These are phyloP conservation scores for Galaxea fascicularis DNA, from an alignment of 92 coral and sea anemone species.

Conservation along the genomic window DNA sequence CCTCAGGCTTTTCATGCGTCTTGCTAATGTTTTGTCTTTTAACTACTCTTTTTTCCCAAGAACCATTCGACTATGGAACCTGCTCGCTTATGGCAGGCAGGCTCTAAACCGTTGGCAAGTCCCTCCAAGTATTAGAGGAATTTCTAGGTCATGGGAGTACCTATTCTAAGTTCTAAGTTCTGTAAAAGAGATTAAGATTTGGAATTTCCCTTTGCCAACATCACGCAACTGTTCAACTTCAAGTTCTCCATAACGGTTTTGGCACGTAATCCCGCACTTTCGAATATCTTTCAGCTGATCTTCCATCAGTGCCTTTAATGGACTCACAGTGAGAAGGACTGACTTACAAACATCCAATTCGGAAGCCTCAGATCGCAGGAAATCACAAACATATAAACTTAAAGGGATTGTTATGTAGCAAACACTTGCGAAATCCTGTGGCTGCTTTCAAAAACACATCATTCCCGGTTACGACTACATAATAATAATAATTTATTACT, in stretches of 20 bases:
- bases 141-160: too few relatives aligned
- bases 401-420: not conserved
- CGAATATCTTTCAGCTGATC: conserved; percentile 23
- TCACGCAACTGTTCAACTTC: not conserved
- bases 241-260: not conserved
- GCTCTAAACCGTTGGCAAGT: too few relatives aligned
- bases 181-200: not conserved
- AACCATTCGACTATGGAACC: too few relatives aligned
- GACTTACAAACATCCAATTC: not conserved
- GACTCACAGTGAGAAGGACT: conserved; percentile 1
- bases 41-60: too few relatives aligned
- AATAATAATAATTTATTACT: too few relatives aligned
- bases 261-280: not conserved
- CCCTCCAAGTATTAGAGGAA: too few relatives aligned
- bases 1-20: too few relatives aligned
- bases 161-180: too few relatives aligned
- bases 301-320: conserved; percentile 33
- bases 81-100: too few relatives aligned
- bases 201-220: not conserved
- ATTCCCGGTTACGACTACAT: not conserved
- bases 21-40: too few relatives aligned
- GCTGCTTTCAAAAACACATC: not conserved
- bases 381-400: not conserved
- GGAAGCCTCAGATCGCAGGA: not conserved
- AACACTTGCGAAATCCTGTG: not conserved